Conservation (phyloP, 2,888 invertebrate species). For the Allophyes oxyacanthae region DNA sequence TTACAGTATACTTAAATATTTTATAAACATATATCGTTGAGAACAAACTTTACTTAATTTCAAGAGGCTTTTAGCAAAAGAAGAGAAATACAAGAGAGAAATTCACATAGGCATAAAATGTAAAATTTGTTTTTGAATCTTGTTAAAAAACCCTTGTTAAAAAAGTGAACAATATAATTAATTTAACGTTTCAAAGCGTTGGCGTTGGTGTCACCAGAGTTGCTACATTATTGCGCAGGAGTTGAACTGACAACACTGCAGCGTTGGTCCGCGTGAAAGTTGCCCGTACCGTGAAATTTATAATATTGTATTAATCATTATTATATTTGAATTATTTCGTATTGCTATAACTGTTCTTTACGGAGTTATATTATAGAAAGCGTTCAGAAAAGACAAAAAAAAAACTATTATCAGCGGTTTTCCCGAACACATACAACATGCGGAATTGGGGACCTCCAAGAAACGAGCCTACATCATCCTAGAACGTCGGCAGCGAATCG, state of each 20-base stretch:
- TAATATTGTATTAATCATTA: constrained; percentile 49
- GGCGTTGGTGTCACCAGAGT: constrained; percentile 43
- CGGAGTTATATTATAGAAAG: constrained; percentile 10
- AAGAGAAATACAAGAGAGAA: constrained; percentile 13
- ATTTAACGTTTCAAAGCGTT: constrained; percentile 42
- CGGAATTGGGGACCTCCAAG: too few species aligned
- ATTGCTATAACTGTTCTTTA: constrained; percentile 21
- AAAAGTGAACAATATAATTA: constrained; percentile 44
- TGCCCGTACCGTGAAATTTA: constrained; percentile 49
- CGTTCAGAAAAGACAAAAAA: too few species aligned
- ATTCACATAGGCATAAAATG: constrained; percentile 1
- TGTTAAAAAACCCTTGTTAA: constrained; percentile 16
- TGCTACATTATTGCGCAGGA: constrained; percentile 55
- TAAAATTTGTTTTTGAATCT: constrained; percentile 20
- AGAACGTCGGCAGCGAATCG: too few species aligned
- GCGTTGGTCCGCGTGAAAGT: constrained; percentile 45
- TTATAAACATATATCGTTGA: too few species aligned
- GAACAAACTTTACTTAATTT: too few species aligned
- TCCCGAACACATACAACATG: too few species aligned
- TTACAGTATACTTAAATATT: too few species aligned
- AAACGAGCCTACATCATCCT: too few species aligned
- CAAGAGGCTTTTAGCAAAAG: too few species aligned
- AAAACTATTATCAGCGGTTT: too few species aligned
- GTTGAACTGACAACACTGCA: constrained; percentile 38
- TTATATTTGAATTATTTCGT: constrained; percentile 47